These are phyloP conservation scores for Clupea harengus DNA, from an alignment of 2,113 vertebrate genomes.

Conservation along the genomic window DNA sequence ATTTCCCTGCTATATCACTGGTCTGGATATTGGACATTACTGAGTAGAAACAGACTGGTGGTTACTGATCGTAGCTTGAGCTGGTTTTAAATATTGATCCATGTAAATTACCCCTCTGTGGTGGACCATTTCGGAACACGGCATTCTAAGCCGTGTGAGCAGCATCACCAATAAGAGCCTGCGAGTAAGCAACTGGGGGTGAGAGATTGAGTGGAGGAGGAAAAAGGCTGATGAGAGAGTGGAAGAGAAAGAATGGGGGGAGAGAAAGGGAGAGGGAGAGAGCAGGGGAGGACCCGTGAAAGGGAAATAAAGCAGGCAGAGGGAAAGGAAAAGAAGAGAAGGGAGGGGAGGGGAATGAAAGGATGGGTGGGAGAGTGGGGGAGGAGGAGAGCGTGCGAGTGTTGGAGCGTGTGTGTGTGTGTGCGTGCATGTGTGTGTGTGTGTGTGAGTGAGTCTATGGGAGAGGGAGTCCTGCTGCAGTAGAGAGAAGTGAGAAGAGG, in stretches of 20 bases:
- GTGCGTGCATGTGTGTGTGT: slow-evolving; percentile 3
- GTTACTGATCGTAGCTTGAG: background rate
- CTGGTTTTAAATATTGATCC: slow-evolving; percentile 54
- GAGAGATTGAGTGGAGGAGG: slow-evolving; percentile 43
- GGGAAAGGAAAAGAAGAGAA: background rate
- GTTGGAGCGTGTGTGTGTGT: background rate
- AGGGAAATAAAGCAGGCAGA: slow-evolving; percentile 26
- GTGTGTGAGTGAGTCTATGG: slow-evolving; percentile 45
- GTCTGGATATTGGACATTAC: background rate
- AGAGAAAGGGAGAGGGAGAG: slow-evolving; percentile 32
- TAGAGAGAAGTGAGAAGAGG: slow-evolving; percentile 63
- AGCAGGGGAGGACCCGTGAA: slow-evolving; percentile 29
- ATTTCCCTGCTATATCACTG: background rate
- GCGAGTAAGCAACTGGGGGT: slow-evolving; percentile 25
- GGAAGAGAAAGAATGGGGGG: slow-evolving; percentile 60
- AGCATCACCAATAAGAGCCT: slow-evolving; percentile 35
- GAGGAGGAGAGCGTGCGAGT: slow-evolving; percentile 51
- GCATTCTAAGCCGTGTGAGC: slow-evolving; percentile 41
- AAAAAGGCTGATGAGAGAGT: slow-evolving; percentile 58
- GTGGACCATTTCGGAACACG: slow-evolving; percentile 34
- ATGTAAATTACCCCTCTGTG: slow-evolving; percentile 54
- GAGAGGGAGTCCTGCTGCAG: slow-evolving; percentile 72
- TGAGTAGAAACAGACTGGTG: background rate
- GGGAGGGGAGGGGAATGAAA: slow-evolving; percentile 22
- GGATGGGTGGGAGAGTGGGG: slow-evolving; percentile 63